These are phyloP conservation scores for Perizoma affinitatum DNA, from an alignment of 2,888 invertebrate species.

Conservation along the genomic window DNA sequence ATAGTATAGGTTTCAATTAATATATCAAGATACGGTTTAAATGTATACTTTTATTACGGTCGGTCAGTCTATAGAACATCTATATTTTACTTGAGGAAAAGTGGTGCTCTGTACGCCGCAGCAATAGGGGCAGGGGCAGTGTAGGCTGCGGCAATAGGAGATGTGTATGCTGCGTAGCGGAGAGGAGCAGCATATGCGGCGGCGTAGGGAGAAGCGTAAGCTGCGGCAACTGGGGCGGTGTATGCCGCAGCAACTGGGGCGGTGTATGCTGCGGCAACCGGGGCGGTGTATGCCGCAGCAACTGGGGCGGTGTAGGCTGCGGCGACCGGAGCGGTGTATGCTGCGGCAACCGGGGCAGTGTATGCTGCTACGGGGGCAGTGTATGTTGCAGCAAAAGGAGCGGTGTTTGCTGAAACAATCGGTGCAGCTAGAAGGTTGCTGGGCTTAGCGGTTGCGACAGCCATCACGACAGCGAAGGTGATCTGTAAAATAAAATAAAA, in stretches of 20 bases:
- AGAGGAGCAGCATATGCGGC: conserved; percentile 33
- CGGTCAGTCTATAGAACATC: neutral
- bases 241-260: conserved; percentile 34
- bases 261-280: conserved; percentile 50
- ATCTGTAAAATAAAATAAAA: conserved; percentile 49
- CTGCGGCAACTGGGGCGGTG: conserved; percentile 45
- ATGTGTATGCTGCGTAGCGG: conserved; percentile 31
- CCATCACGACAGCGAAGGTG: conserved; percentile 65
- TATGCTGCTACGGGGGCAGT: conserved; percentile 53
- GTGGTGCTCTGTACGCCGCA: conserved; percentile 50
- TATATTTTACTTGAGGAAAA: conserved; percentile 20
- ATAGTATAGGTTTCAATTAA: neutral
- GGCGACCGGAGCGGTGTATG: conserved; percentile 52
- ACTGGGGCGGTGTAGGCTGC: conserved; percentile 53
- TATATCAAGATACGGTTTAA: conserved; percentile 1
- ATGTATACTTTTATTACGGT: conserved; percentile 2
- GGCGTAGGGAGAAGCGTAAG: conserved; percentile 50
- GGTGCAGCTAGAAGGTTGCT: conserved; percentile 43
- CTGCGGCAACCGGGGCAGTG: conserved; percentile 52
- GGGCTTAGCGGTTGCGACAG: conserved; percentile 73
- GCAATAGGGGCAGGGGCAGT: conserved; percentile 51
- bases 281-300: conserved; percentile 53
- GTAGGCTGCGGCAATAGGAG: conserved; percentile 49
- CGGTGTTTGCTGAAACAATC: conserved; percentile 48
- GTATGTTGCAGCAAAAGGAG: conserved; percentile 48